Evolutionary conservation across 2,113 vertebrate genomes (phyloP), one percentile per base, ranked within the genome.

Genomic region (Pedetes capensis): DNA sequence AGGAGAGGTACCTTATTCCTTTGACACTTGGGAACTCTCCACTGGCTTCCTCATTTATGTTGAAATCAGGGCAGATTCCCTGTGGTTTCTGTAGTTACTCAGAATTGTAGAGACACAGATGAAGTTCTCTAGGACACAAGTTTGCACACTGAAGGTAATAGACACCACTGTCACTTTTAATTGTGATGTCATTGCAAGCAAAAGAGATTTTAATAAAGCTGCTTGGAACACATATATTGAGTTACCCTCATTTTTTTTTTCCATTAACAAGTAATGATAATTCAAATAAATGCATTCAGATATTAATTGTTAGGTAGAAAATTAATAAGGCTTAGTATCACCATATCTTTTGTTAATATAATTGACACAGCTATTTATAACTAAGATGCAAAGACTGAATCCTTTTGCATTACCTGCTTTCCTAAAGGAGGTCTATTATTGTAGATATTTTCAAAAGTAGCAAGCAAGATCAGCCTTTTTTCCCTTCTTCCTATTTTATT

Each of bases 391-490:
- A 83, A 94, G n/a, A 63, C 37, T 61, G 63, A 91, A 51, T 44
- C 20, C 51, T 75, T 96, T 64, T 81, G 6, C 3, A 13, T 94
- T 55, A 20, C 23, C 39, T 71, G 39, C n/a, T 69, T 93, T 75
- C 59, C 23, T 79, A 80, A 95, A 86, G 53, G n/a, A 92, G 69
- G 27, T 55, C 91, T 88, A 68, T 86, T 93, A 82, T 92, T 71
- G 27, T 37, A 79, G 34, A n/a, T 82, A 76, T 57, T 83, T 88
- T 44, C 63, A 95, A 78, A 95, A 95, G 81, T 64, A 94, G 42
- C 42, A 91, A 89, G 71, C 29, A 32, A 57, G 39, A 39, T 80
- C 42, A 32, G 20, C 16, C 69, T 49, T 25, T 5, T 11, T 32
- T 6, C 42, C 27, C 32, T 22, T 25, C 5, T 8, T 42, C n/a